Evolutionary conservation across 2,113 vertebrate genomes (phyloP).

Genomic region (Callopanchax toddi): DNA sequence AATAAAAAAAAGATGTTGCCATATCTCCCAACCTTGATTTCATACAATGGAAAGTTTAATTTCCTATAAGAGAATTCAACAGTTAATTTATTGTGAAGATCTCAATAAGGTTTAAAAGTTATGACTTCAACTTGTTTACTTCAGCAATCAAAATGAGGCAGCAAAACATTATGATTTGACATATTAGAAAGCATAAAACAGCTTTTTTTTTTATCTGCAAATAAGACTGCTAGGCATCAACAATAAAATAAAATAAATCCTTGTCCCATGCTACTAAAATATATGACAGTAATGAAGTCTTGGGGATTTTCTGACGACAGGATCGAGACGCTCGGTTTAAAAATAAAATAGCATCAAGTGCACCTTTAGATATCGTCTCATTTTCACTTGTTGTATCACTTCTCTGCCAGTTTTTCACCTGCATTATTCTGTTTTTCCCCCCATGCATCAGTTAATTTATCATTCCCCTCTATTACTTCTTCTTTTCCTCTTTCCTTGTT

Average conservation of each 20-base stretch:
- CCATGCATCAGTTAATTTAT: conserved; percentile 33
- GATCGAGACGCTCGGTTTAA: neutral
- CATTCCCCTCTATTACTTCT: conserved; percentile 17
- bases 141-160: too few relatives aligned
- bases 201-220: too few relatives aligned
- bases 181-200: too few relatives aligned
- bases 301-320: neutral
- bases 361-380: neutral
- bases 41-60: too few relatives aligned
- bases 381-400: neutral
- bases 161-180: too few relatives aligned
- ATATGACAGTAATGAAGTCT: neutral
- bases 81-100: too few relatives aligned
- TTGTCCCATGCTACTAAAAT: neutral
- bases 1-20: too few relatives aligned
- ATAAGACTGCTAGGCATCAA: too few relatives aligned
- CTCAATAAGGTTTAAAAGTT: too few relatives aligned
- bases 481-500: conserved; percentile 28
- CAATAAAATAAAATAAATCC: neutral
- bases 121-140: too few relatives aligned
- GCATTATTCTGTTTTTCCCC: conserved; percentile 24
- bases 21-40: too few relatives aligned
- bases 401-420: conserved; percentile 10
- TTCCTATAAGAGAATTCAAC: too few relatives aligned
- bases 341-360: neutral